A percentile compares a stretch with the other conserved stretches of the same genome.
Conservation (phyloP, 37 sponge, comb jelly and placozoan genomes). For the Beroe forskalii region DNA sequence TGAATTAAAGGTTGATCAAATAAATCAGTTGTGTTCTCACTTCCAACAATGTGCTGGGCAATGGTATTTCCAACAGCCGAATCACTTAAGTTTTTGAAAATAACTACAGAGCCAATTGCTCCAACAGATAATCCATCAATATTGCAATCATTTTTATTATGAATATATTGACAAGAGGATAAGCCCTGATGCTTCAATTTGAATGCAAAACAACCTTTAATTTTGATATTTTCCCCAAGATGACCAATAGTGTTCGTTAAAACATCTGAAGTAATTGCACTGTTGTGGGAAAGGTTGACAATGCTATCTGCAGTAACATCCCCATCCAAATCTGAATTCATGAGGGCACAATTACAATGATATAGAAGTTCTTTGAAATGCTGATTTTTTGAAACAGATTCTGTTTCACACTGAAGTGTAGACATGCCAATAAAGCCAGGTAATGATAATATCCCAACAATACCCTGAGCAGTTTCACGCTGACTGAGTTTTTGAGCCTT, state of each 20-base stretch:
- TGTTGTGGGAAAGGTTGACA: background rate
- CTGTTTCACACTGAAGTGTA: constrained; percentile 33
- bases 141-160: background rate
- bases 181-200: background rate
- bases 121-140: background rate
- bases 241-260: background rate
- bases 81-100: background rate
- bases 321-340: background rate
- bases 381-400: background rate
- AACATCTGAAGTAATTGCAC: background rate
- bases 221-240: constrained; percentile 22
- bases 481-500: constrained; percentile 10
- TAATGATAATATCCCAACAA: background rate
- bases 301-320: background rate
- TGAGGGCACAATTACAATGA: background rate
- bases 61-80: background rate
- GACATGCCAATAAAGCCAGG: background rate
- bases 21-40: background rate
- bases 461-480: background rate
- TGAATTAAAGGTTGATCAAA: constrained; percentile 16
- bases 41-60: constrained; percentile 20
- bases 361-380: background rate
- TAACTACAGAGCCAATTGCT: background rate
- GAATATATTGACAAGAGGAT: background rate
- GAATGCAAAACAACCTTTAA: background rate